Evolutionary conservation across 37 sponge, comb jelly and placozoan genomes (phyloP).

Genomic region (Oopsacas minuta): DNA sequence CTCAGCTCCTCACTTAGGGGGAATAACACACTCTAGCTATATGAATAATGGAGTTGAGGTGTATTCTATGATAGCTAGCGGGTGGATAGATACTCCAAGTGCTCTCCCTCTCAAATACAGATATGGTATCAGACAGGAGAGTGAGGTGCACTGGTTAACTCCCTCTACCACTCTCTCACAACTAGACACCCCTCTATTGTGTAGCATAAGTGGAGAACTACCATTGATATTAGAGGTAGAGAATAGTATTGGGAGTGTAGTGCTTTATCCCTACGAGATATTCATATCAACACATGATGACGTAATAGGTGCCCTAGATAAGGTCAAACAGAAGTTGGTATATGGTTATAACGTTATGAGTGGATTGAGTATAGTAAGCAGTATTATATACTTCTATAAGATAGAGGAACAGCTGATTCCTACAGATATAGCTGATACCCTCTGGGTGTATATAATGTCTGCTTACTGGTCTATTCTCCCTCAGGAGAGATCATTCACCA

Average conservation of each 20-base stretch:
- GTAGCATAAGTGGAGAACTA: background rate
- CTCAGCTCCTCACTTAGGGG: background rate
- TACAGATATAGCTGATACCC: background rate
- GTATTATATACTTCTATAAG: background rate
- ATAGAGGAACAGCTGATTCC: background rate
- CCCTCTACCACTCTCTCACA: background rate
- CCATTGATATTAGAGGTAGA: background rate
- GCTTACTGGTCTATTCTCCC: background rate
- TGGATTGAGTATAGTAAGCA: background rate
- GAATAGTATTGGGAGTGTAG: background rate
- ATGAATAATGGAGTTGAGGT: background rate
- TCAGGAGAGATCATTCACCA: background rate
- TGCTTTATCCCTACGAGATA: background rate
- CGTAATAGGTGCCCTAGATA: background rate
- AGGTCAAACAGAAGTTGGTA: background rate
- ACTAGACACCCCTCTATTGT: background rate
- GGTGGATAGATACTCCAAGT: background rate
- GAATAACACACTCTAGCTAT: background rate
- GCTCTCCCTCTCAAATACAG: background rate
- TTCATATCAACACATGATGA: background rate
- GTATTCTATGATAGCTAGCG: background rate
- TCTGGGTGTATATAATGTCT: background rate
- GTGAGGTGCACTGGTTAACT: background rate
- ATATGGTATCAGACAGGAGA: background rate
- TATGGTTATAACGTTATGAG: background rate